Evolutionary conservation across 1,140 invertebrate genomes (phyloP), one percentile per base, ranked within the genome.

Genomic region (Antheraea mylitta): DNA sequence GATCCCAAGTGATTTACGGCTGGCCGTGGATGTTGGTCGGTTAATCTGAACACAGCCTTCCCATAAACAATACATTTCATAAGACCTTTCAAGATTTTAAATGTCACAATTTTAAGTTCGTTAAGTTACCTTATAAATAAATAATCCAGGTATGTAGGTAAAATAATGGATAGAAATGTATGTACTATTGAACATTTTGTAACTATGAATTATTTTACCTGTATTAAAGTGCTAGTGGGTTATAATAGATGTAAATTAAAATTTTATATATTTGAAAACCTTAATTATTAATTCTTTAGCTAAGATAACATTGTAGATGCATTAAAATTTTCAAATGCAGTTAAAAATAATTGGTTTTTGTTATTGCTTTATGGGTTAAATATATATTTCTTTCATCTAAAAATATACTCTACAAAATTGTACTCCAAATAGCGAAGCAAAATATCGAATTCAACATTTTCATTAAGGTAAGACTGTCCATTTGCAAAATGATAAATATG

Each of bases 401-500:
- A 53, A 53, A 53, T 53, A 53, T 53, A 53, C 13, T 13, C 16
- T 6, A 53, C 16, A 53, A 53, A 53, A 16, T 53, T 53, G 9
- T 13, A 53, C 45, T 16, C 13, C 11, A n/a, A 53, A 13, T n/a
- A 13, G 60, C 8, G 30, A 10, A 53, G 30, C 68, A 73, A 78
- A 83, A 86, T 79, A 79, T 75, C 74, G 66, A 65, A 79, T 79
- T 80, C 75, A 83, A 74, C 82, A 80, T 85, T 91, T 89, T 91
- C 89, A 91, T 91, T 89, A 91, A 91, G 89, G 88, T 90, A 82
- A 87, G 86, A 78, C 77, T 84, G 85, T 87, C 89, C 89, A 89
- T 91, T 91, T 90, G 87, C 89, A 86, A 89, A 91, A 91, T 91
- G 85, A 91, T 91, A 91, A 91, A 91, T 91, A 91, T 90, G 89